Evolutionary conservation across 2,113 vertebrate genomes (phyloP).

Genomic region (Sapayoa aenigma): DNA sequence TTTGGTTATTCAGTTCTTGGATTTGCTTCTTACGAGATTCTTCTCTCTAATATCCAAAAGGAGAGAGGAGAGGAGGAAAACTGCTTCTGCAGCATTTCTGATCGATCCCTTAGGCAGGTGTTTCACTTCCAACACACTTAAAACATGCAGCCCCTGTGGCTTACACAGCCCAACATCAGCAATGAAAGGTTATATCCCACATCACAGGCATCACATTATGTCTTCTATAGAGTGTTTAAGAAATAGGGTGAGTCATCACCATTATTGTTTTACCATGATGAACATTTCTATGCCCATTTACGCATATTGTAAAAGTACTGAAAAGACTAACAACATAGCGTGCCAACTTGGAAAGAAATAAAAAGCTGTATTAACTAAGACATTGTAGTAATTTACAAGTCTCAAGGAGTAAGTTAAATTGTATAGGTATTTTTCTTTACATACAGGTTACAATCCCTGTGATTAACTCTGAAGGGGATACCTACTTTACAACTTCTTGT

Average conservation of each 20-base stretch:
- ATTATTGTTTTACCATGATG: neutral
- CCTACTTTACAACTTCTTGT: neutral
- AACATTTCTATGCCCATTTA: neutral
- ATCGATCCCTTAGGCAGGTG: neutral
- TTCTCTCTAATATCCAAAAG: constrained; percentile 74
- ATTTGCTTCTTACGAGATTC: constrained; percentile 79
- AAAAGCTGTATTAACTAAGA: neutral
- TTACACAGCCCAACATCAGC: neutral
- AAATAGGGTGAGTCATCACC: neutral
- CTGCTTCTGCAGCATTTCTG: neutral
- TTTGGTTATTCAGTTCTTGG: constrained; percentile 80
- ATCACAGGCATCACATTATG: neutral
- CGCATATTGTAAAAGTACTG: neutral
- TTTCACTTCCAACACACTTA: neutral
- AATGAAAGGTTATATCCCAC: neutral
- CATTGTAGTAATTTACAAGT: neutral
- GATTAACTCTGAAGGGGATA: neutral
- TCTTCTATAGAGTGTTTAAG: neutral
- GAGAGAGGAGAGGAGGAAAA: neutral
- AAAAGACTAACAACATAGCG: neutral
- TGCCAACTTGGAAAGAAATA: neutral
- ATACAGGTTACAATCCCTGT: neutral
- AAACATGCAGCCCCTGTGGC: neutral
- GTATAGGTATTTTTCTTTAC: neutral
- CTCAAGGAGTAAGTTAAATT: neutral